Evolutionary conservation across 2,797 vertebrate genomes (phyloP).

Genomic region (Coluber constrictor): DNA sequence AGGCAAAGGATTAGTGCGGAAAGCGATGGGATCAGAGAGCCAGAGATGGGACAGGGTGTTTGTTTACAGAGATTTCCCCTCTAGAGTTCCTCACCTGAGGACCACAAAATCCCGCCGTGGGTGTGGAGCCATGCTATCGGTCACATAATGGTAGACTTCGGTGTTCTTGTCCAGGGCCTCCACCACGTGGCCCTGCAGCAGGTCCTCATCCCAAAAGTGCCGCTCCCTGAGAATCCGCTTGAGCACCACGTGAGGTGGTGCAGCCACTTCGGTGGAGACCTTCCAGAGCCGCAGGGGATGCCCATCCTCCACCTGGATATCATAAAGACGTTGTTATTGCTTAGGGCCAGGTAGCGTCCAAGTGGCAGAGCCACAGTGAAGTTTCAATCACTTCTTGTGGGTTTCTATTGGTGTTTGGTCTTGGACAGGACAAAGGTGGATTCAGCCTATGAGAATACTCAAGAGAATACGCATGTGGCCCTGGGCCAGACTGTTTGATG

Average conservation of each 20-base stretch:
- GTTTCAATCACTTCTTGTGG: background rate
- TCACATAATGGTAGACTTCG: slow-evolving; percentile 82
- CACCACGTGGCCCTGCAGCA: slow-evolving; percentile 79
- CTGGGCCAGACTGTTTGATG: background rate
- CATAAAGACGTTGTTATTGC: rapidly evolving
- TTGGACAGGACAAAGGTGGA: background rate
- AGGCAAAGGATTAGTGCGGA: background rate
- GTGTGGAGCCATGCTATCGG: slow-evolving; percentile 85
- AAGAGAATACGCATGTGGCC: rapidly evolving
- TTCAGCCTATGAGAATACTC: background rate
- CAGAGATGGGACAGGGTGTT: background rate
- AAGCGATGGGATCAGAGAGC: background rate
- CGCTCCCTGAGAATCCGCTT: slow-evolving; percentile 80
- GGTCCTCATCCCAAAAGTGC: slow-evolving; percentile 84
- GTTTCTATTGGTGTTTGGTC: background rate
- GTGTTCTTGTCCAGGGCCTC: slow-evolving; percentile 77
- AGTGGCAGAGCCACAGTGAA: background rate
- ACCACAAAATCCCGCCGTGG: slow-evolving; percentile 80
- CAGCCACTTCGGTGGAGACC: slow-evolving; percentile 75
- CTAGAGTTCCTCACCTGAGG: slow-evolving; percentile 72
- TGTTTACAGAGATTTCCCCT: background rate
- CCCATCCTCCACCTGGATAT: slow-evolving; percentile 74
- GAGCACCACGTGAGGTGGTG: slow-evolving; percentile 71
- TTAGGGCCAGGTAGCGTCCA: background rate
- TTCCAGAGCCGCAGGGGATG: slow-evolving; percentile 82